These are phyloP conservation scores for Trissolcus brochymenae DNA, from an alignment of 2,888 invertebrate genomes.

Conservation along the genomic window DNA sequence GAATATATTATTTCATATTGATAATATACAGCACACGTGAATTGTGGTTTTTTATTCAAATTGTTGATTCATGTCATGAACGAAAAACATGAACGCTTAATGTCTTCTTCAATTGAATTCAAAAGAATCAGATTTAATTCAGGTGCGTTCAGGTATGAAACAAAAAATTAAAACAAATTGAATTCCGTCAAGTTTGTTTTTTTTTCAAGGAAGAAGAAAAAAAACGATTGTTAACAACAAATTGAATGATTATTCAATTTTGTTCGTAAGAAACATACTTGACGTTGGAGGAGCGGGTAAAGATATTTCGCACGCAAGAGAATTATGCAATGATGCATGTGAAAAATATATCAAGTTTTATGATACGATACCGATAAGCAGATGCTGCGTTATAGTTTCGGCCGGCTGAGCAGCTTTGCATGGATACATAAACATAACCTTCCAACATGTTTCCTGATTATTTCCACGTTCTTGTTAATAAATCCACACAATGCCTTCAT, in stretches of 20 bases:
- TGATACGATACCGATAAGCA: slow-evolving; percentile 29
- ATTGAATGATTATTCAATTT: no score
- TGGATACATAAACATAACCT: slow-evolving; percentile 52
- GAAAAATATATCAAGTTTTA: slow-evolving; percentile 31
- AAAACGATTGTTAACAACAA: slow-evolving; percentile 2
- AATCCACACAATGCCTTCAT: slow-evolving; percentile 29
- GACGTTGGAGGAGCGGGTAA: neutral
- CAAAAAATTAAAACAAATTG: no score
- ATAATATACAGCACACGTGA: slow-evolving; percentile 6
- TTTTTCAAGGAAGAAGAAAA: slow-evolving; percentile 5
- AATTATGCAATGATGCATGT: slow-evolving; percentile 23
- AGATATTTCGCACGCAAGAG: slow-evolving; percentile 1
- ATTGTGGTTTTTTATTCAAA: slow-evolving; percentile 9
- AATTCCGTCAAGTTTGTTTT: no score
- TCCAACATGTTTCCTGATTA: slow-evolving; percentile 42
- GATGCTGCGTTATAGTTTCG: slow-evolving; percentile 38
- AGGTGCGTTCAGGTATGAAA: no score
- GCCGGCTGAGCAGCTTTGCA: slow-evolving; percentile 36
- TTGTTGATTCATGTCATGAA: slow-evolving; percentile 11
- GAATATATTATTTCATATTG: slow-evolving; percentile 12
- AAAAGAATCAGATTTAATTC: no score
- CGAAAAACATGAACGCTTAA: neutral
- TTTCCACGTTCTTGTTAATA: slow-evolving; percentile 35
- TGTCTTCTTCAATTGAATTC: neutral
- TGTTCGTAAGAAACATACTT: no score